Conservation (phyloP, 1,140 invertebrate species). For the Cyclina sinensis region DNA sequence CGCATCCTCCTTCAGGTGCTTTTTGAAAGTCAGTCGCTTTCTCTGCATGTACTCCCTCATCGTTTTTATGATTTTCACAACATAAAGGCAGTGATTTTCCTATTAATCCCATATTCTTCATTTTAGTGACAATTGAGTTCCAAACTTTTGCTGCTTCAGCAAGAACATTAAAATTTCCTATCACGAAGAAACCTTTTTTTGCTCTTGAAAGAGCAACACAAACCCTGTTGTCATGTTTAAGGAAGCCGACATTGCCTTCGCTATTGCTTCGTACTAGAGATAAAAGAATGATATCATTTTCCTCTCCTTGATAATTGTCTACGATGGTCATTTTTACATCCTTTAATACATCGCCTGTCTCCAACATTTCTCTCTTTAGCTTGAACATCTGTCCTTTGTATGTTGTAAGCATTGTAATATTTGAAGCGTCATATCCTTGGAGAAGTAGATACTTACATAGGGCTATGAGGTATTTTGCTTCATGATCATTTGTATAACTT, state of each 20-base stretch:
- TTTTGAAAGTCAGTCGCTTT: slow-evolving; percentile 78
- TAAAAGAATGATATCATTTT: slow-evolving; percentile 94
- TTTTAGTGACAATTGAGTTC: slow-evolving; percentile 81
- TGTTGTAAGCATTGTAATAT: slow-evolving; percentile 86
- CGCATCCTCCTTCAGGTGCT: slow-evolving; percentile 84
- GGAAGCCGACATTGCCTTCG: slow-evolving; percentile 92
- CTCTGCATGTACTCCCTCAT: slow-evolving; percentile 59
- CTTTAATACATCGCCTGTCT: slow-evolving; percentile 65
- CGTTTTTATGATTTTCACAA: slow-evolving; percentile 85
- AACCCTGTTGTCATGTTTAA: slow-evolving; percentile 92
- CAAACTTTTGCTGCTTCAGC: slow-evolving; percentile 82
- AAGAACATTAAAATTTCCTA: slow-evolving; percentile 91
- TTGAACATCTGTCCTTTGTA: slow-evolving; percentile 85
- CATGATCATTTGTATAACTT: slow-evolving; percentile 81
- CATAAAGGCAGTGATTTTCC: slow-evolving; percentile 79
- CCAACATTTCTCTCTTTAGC: slow-evolving; percentile 80
- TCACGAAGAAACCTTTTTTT: slow-evolving; percentile 90
- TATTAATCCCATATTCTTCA: slow-evolving; percentile 63
- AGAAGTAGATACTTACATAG: slow-evolving; percentile 84
- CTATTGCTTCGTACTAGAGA: slow-evolving; percentile 92
- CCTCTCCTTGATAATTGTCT: slow-evolving; percentile 93
- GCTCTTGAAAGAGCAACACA: slow-evolving; percentile 95
- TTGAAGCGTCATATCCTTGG: slow-evolving; percentile 82
- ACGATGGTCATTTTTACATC: slow-evolving; percentile 89
- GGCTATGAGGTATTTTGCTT: slow-evolving; percentile 78